Evolutionary conservation across 37 sponge, comb jelly and placozoan species (phyloP).

Genomic region (Halichondria panicea): DNA sequence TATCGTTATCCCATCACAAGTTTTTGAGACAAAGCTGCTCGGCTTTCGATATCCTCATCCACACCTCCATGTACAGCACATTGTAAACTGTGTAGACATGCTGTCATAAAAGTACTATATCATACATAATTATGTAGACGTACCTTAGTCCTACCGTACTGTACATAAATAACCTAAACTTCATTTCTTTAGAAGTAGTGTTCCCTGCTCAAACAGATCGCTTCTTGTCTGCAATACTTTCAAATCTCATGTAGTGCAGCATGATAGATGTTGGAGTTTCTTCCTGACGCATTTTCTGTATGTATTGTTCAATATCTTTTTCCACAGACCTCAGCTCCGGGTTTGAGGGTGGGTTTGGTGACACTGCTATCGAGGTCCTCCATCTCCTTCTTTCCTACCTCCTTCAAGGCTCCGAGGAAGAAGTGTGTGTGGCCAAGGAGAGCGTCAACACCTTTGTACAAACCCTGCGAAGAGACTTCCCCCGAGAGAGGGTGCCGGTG

Average conservation of each 20-base stretch:
- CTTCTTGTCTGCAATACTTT: conserved; percentile 2
- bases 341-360: conserved; percentile 76
- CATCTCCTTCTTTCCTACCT: conserved; percentile 77
- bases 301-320: not conserved
- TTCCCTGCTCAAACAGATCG: not conserved
- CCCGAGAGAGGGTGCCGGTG: conserved; percentile 84
- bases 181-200: no score
- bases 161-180: not conserved
- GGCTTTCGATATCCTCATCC: no score
- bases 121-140: no score
- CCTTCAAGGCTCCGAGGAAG: conserved; percentile 56
- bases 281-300: no score
- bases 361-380: conserved; percentile 80
- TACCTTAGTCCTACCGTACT: not conserved
- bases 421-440: conserved; percentile 53
- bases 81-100: no score
- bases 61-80: no score
- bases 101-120: no score
- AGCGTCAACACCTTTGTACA: conserved; percentile 68
- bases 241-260: no score
- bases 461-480: conserved; percentile 79
- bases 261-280: no score
- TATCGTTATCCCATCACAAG: no score
- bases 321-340: conserved; percentile 61
- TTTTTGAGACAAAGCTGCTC: no score